Base-by-base conservation (phyloP, 2,888 invertebrate species). In the Polyommatus icarus region DNA sequence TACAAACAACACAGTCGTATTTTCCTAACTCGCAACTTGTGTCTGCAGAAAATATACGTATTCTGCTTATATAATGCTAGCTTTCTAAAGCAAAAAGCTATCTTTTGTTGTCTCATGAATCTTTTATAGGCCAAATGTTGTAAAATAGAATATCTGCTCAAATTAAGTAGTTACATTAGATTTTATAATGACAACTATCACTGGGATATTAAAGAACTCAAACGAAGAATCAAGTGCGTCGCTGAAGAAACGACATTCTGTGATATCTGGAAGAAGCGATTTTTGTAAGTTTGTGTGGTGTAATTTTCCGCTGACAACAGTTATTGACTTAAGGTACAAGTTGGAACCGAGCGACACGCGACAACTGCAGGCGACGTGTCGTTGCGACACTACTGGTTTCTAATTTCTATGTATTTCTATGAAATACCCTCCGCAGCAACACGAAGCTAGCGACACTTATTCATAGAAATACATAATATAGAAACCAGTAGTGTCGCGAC, bases 261-360 rank as follows among this genome's bases (percentile, higher is more conserved):
- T 92, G 61, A 84, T 90, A 10, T 93, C 93, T 0, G 90, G 90
- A 20, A 85, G 85, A 59, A 92, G 91, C 79, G 93, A 92, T 46
- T 86, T 89, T 83, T 91, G 93, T 93, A 86, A 92, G 92, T 91
- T 73, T 67, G 29, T 71, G n/a, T 10, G 59, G 36, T n/a, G n/a
- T 72, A 20, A 20, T 54, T 54, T 54, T 18, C 54, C 54, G 4
- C 54, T 18, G 12, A 54, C 18, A 18, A 54, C 15, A 54, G 46
- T 46, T 12, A 46, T 12, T 46, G 46, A 46, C 46, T 24, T 24
- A 24, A 32, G 32, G 32, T 32, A 32, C 32, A 32, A 32, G 32
- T 32, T 32, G 32, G 32, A 32, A 32, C 32, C 32, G 3, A 32
- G 32, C 32, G 32, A 32, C 32, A 32, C 32, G 1, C 32, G 32